Conservation (phyloP, 2,888 invertebrate species). For the Ochlodes sylvanus region DNA sequence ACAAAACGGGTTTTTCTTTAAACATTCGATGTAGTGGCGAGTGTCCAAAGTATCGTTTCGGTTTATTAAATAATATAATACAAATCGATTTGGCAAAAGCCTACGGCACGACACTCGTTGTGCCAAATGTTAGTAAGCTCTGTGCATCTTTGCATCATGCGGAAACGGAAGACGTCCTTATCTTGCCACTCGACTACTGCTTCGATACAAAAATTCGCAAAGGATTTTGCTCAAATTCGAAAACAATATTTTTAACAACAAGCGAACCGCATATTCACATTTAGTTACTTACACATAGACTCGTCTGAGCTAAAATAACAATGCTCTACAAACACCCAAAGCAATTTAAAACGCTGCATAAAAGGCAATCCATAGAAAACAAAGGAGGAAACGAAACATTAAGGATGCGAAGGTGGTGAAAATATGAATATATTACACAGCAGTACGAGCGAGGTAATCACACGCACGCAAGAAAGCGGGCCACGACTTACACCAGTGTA, state of each 20-base stretch:
- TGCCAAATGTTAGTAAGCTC: conserved; percentile 45
- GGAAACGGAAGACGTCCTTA: conserved; percentile 54
- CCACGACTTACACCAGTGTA: conserved; percentile 62
- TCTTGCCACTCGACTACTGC: conserved; percentile 43
- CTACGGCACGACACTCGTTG: conserved; percentile 52
- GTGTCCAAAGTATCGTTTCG: conserved; percentile 55
- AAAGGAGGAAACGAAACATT: conserved; percentile 71
- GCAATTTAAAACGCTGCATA: conserved; percentile 42
- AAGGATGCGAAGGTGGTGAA: conserved; percentile 80
- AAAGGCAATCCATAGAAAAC: conserved; percentile 54
- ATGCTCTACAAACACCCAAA: conserved; percentile 39
- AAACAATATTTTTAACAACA: conserved; percentile 13
- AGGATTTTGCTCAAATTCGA: conserved; percentile 21
- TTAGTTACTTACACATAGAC: conserved; percentile 11
- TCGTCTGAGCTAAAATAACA: conserved; percentile 33
- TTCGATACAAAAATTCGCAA: conserved; percentile 10
- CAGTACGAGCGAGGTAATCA: conserved; percentile 73
- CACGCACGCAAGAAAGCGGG: conserved; percentile 78
- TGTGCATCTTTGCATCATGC: conserved; percentile 46
- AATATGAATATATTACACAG: conserved; percentile 82
- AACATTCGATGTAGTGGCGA: conserved; percentile 57
- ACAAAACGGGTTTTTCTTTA: conserved; percentile 50
- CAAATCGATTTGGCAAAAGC: conserved; percentile 59
- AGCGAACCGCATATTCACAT: conserved; percentile 1
- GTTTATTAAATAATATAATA: conserved; percentile 59